Conservation (phyloP, 2,113 vertebrate genomes). For the Callopanchax toddi region DNA sequence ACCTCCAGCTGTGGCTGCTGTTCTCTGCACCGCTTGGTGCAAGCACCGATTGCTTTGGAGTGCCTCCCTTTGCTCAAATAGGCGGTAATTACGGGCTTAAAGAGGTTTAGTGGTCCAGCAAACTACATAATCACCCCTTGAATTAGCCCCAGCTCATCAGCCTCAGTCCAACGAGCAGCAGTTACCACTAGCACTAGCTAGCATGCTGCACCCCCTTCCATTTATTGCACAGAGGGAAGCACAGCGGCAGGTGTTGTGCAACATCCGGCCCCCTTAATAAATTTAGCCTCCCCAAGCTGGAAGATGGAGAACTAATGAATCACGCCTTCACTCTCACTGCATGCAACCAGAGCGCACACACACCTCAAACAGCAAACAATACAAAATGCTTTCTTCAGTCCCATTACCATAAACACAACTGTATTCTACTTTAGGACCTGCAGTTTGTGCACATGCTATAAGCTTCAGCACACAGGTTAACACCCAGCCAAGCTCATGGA, state of each 20-base stretch:
- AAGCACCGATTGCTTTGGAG: conserved; percentile 95
- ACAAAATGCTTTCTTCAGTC: conserved; percentile 17
- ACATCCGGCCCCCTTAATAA: conserved; percentile 91
- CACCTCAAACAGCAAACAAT: conserved; percentile 9
- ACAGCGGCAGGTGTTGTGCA: conserved; percentile 97
- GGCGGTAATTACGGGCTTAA: conserved; percentile 99
- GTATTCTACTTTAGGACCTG: conserved; percentile 31
- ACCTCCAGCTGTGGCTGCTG: conserved; percentile 97
- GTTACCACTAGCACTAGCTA: conserved; percentile 85
- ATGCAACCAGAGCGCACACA: conserved; percentile 16
- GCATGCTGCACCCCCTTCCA: conserved; percentile 80
- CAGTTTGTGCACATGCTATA: conserved; percentile 35
- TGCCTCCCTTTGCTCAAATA: conserved; percentile 98
- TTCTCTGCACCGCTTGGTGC: conserved; percentile 82
- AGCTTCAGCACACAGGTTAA: conserved; percentile 19
- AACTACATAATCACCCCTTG: conserved; percentile 99
- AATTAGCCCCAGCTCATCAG: conserved; percentile 99
- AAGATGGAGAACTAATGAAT: conserved; percentile 84
- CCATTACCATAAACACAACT: conserved; percentile 17
- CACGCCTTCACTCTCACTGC: conserved; percentile 84
- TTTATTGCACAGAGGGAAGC: conserved; percentile 88
- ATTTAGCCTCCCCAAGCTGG: conserved; percentile 84
- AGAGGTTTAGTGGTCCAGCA: conserved; percentile 99
- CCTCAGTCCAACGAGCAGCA: conserved; percentile 95
- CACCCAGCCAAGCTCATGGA: conserved; percentile 40